Evolutionary conservation across 2,888 invertebrate genomes (phyloP), one percentile per base, ranked within the genome.

Genomic region (Tipula helvola): DNA sequence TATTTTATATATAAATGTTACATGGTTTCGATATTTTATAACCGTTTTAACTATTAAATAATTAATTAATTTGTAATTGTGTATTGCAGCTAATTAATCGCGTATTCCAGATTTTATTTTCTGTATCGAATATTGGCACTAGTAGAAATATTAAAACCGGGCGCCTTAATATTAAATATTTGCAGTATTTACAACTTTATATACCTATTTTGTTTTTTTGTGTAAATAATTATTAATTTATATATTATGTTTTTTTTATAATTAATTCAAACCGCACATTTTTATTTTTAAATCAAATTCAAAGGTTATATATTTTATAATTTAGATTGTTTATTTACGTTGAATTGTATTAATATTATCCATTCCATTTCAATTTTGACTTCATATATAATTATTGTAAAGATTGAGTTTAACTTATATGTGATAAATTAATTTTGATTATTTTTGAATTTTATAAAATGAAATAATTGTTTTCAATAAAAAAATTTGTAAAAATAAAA

Each of bases 401-500:
- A 84, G 84, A 84, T 84, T 84, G 84, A 39, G 84, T 84, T 84
- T 84, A 84, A 41, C 84, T 39, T 84, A 84, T 41, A 84, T 84
- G 84, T 84, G 84, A 84, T 84, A 84, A 84, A 41, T 39, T 84
- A 39, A 84, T 84, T 84, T 84, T 84, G 84, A 39, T 84, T 84
- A 36, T 84, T 84, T 84, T 39, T 84, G 41, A 84, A 88, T 86
- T 87, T 87, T 87, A 87, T 87, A 88, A 88, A 87, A 39, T 39
- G 39, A 39, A 88, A 88, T 88, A 87, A 87, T 88, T 88, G 87
- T 88, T 87, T 87, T 87, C 87, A 87, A 85, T 36, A 83, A 42
- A 36, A n/a, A 83, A 36, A 41, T 84, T 84, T 84, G 84, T 84
- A 84, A 84, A 39, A 71, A 71, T n/a, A n/a, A n/a, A n/a, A 44